Base-by-base conservation (phyloP, 2,113 vertebrate genomes). In the Trichomycterus rosablanca region DNA sequence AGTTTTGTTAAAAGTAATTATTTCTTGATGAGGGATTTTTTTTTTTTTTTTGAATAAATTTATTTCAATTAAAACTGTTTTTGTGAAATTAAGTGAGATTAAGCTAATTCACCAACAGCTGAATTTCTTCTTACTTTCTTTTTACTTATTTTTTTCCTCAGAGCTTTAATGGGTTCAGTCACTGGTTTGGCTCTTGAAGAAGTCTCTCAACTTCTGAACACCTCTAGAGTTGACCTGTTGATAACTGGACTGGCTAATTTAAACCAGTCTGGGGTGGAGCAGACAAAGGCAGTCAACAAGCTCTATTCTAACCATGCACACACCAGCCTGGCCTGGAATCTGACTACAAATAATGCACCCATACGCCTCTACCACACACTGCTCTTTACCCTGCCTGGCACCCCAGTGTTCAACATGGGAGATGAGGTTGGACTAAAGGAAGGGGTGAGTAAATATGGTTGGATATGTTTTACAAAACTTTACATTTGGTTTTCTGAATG, bases 311-410 rank as follows among this genome's bases (percentile, higher is more conserved):
- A 8, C 20, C 42, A 86, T 67, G 76, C 68, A 11, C 42, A 86
- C 69, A 77, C 68, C 12, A 74, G n/a, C 15, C 3, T 87, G 61
- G 83, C 34, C 48, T 89, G 85, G 85, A 78, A 75, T 10, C 48
- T 88, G 3, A 80, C 78, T 1, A 74, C 81, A 1, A 59, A 75
- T 1, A 56, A 62, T 2, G 63, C 79, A 0, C 22, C 91, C 2
- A 71, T 84, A 4, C 83, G 75, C 0, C 86, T 94, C 0, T 89
- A 89, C 72, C 89, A 93, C 26, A 74, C 90, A 42, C 78, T 95
- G 48, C 68, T 93, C 5, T 90, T 93, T 67, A 91, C 91, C 1
- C 69, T 94, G 40, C 90, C 88, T 0, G 92, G 91, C 19, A 95
- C 90, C 0, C 91, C 93, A 0, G 77, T 93, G 43, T 90, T 92